Conservation (phyloP, 2,888 invertebrate genomes). For the Drosophila monieri region DNA sequence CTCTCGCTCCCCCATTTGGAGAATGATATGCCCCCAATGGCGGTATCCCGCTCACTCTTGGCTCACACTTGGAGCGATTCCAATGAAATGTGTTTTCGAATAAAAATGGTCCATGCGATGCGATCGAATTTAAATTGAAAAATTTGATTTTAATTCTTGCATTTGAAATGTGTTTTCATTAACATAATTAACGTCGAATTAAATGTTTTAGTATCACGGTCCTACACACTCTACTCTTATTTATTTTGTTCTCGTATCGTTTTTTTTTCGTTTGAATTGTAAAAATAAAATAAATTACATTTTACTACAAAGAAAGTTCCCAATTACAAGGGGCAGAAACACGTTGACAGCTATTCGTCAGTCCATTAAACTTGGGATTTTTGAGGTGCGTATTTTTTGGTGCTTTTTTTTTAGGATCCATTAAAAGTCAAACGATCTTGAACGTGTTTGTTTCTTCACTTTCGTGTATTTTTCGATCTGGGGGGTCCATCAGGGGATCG, state of each 20-base stretch:
- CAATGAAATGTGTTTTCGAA: slow-evolving; percentile 81
- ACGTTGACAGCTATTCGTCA: slow-evolving; percentile 71
- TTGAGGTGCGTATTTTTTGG: slow-evolving; percentile 19
- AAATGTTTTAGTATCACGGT: slow-evolving; percentile 54
- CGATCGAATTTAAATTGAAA: slow-evolving; percentile 81
- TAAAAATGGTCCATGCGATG: slow-evolving; percentile 81
- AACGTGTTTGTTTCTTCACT: slow-evolving; percentile 59
- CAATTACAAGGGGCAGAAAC: neutral
- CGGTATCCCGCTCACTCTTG: slow-evolving; percentile 23
- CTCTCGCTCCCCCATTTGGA: slow-evolving; percentile 23
- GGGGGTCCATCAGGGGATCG: slow-evolving; percentile 29
- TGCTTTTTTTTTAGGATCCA: slow-evolving; percentile 46
- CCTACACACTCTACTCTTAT: neutral
- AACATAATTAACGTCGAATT: slow-evolving; percentile 81
- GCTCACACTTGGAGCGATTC: slow-evolving; percentile 50
- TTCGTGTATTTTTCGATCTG: slow-evolving; percentile 45
- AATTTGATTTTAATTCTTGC: slow-evolving; percentile 80
- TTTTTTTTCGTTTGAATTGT: slow-evolving; percentile 39
- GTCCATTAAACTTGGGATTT: slow-evolving; percentile 58
- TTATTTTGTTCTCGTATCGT: slow-evolving; percentile 1
- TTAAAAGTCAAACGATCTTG: slow-evolving; percentile 53
- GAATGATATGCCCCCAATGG: neutral
- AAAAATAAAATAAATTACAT: slow-evolving; percentile 70
- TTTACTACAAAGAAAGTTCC: slow-evolving; percentile 59
- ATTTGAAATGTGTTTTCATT: slow-evolving; percentile 82